A percentile compares a stretch with the other conserved stretches of the same genome.
These are phyloP conservation scores for Plemyria rubiginata DNA, from an alignment of 2,888 invertebrate species.

Conservation along the genomic window DNA sequence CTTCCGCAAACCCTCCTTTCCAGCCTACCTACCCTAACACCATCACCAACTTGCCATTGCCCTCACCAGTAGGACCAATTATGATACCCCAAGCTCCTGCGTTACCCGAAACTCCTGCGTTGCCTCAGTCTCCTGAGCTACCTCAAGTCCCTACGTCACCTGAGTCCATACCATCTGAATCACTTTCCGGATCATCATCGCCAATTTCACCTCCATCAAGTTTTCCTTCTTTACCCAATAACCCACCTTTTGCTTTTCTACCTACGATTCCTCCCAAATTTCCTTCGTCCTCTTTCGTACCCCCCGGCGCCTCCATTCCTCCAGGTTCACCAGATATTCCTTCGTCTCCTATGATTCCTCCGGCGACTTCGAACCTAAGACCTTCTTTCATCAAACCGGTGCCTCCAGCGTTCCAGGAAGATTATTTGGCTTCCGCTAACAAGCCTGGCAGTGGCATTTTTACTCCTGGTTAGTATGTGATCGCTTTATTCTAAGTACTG, in stretches of 20 bases:
- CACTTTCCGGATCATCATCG: conserved; percentile 6
- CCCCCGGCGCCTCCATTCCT: conserved; percentile 10
- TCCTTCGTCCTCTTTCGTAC: conserved; percentile 3
- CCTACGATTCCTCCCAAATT: conserved; percentile 20
- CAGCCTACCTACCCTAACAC: conserved; percentile 26
- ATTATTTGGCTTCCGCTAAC: conserved; percentile 13
- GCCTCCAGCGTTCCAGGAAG: conserved; percentile 31
- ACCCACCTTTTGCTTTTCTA: conserved; percentile 6
- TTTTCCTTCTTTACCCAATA: conserved; percentile 18
- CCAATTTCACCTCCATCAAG: conserved; percentile 10
- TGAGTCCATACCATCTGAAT: conserved; percentile 12
- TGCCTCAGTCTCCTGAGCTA: conserved; percentile 5
- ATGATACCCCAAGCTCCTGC: conserved; percentile 22
- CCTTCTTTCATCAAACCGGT: conserved; percentile 34
- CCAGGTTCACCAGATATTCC: conserved; percentile 25
- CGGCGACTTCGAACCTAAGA: conserved; percentile 20
- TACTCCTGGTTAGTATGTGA: conserved; percentile 29
- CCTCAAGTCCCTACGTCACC: conserved; percentile 18
- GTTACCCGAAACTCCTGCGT: conserved; percentile 15
- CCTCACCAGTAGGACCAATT: conserved; percentile 26
- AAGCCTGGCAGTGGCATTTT: conserved; percentile 31
- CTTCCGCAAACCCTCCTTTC: conserved; percentile 21
- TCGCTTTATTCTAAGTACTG: no score
- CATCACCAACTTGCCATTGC: conserved; percentile 26
- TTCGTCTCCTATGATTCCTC: conserved; percentile 29